Base-by-base conservation (phyloP, 2,797 vertebrate genomes). In the Danionella dracula region DNA sequence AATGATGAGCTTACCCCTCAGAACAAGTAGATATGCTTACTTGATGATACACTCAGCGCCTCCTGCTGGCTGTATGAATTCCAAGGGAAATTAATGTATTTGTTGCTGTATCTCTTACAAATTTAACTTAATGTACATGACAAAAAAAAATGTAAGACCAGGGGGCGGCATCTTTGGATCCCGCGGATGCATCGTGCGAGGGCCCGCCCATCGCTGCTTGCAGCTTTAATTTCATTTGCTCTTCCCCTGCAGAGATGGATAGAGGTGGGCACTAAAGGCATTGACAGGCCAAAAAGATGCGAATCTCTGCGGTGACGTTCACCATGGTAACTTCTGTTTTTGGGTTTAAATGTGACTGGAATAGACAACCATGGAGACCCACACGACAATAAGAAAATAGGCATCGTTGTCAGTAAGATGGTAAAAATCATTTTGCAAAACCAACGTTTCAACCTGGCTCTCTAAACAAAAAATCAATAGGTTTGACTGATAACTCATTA, bases 141-240 rank as follows among this genome's bases (percentile, higher is more conserved):
- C n/a, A n/a, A n/a, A n/a, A n/a, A n/a, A n/a, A n/a, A n/a, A n/a
- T n/a, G n/a, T n/a, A n/a, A n/a, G n/a, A n/a, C n/a, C n/a, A n/a
- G n/a, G n/a, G n/a, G n/a, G n/a, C n/a, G n/a, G n/a, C n/a, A n/a
- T n/a, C n/a, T n/a, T n/a, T n/a, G n/a, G n/a, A n/a, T n/a, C n/a
- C n/a, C n/a, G n/a, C n/a, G n/a, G n/a, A n/a, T n/a, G n/a, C n/a
- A n/a, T n/a, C n/a, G n/a, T n/a, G n/a, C n/a, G n/a, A n/a, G n/a
- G n/a, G n/a, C n/a, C n/a, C n/a, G n/a, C n/a, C n/a, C n/a, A n/a
- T n/a, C n/a, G n/a, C n/a, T n/a, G n/a, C n/a, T 72, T 42, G 20
- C 31, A 34, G 31, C 16, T 62, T 69, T 70, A 42, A 70, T 69
- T 72, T 62, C 66, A 68, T 60, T 56, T 57, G 42, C 53, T 16